Conservation (phyloP, 2,888 invertebrate species). For the Polia nebulosa region DNA sequence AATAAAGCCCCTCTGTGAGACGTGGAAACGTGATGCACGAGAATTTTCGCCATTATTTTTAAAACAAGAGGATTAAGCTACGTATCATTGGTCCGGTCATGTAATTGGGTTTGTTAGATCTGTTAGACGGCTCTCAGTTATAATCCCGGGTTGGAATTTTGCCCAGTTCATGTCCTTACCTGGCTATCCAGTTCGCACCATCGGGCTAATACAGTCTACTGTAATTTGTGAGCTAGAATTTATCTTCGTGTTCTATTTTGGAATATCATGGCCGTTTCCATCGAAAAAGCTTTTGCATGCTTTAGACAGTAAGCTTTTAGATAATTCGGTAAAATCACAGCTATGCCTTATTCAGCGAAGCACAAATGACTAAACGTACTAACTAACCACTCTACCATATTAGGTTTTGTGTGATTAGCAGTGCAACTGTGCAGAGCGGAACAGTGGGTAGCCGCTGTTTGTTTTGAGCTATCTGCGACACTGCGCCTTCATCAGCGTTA, state of each 20-base stretch:
- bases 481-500: constrained; percentile 31
- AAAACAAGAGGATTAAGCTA: constrained; percentile 36
- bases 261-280: neutral
- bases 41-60: constrained; percentile 39
- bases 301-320: constrained; percentile 3
- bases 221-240: neutral
- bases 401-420: constrained; percentile 32
- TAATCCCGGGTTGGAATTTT: constrained; percentile 48
- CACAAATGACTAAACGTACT: neutral
- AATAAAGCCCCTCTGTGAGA: constrained; percentile 43
- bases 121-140: constrained; percentile 36
- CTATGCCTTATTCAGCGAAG: neutral
- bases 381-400: constrained; percentile 10
- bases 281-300: neutral
- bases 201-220: neutral
- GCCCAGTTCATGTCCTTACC: constrained; percentile 30
- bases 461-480: constrained; percentile 10
- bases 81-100: constrained; percentile 26
- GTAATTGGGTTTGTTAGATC: constrained; percentile 52
- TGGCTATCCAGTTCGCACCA: constrained; percentile 6
- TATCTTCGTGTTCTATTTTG: neutral
- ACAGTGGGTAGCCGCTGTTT: constrained; percentile 14
- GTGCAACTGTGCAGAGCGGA: constrained; percentile 24
- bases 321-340: neutral
- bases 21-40: constrained; percentile 43